Conservation (phyloP, 1,140 invertebrate genomes). For the Zaprionus kolodkinae region DNA sequence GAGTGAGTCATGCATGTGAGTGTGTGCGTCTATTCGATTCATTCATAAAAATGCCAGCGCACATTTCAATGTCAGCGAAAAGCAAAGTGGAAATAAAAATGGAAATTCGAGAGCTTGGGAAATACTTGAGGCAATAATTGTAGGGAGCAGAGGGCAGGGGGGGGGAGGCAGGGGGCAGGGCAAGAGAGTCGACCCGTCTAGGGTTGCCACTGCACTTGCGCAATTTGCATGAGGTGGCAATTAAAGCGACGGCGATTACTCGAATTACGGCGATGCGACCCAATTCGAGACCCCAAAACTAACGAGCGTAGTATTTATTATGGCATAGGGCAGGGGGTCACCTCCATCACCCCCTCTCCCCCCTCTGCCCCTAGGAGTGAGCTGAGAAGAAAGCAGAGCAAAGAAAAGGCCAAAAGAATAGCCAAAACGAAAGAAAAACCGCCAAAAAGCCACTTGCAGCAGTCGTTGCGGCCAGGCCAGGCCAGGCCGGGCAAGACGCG, state of each 20-base stretch:
- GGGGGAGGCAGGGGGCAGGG: background rate
- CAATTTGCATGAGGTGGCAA: conserved; percentile 44
- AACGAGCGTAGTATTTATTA: conserved; percentile 71
- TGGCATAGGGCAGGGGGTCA: background rate
- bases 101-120: conserved; percentile 1
- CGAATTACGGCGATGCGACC: conserved; percentile 26
- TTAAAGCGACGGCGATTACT: conserved; percentile 43
- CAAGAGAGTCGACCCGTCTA: too few relatives aligned
- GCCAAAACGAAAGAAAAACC: conserved; percentile 30
- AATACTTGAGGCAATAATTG: background rate
- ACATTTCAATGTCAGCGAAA: conserved; percentile 65
- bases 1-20: conserved; percentile 31
- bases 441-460: conserved; percentile 33
- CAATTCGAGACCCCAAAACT: conserved; percentile 47
- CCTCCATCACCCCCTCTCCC: too few relatives aligned
- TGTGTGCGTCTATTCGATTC: conserved; percentile 39
- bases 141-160: background rate
- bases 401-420: conserved; percentile 21
- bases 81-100: background rate
- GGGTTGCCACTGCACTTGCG: conserved; percentile 17
- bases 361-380: too few relatives aligned
- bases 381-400: background rate
- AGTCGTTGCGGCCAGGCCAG: conserved; percentile 31
- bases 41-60: conserved; percentile 64
- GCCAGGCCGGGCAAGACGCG: background rate